Base-by-base conservation (phyloP, 1,140 invertebrate species). In the Chironomus tepperi region DNA sequence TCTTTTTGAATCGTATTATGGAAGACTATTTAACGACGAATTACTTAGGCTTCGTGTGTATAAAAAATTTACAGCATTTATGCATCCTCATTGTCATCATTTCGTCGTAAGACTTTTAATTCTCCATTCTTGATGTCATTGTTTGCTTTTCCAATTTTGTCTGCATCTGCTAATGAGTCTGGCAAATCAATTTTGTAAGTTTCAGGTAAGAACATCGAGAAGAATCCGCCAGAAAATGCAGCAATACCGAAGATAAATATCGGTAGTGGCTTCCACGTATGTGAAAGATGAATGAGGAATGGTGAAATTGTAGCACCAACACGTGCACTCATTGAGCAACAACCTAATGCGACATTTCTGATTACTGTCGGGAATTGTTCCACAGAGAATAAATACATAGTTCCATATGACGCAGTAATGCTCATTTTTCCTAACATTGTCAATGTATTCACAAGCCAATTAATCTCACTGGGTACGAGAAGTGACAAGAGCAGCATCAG, bases 301-400 rank as follows among this genome's bases (percentile, higher is more conserved):
- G 93, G 91, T 1, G 92, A 90, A 67, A 91, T 80, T 77, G 93
- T 90, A 42, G 90, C 91, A 12, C 92, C 92, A 74, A 94, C 82
- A 75, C 93, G 83, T 7, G 92, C 93, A 76, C 87, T 89, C 76
- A 90, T 92, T 0, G 92, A 94, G 65, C 90, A 87, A 3, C 90
- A 88, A 2, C 93, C 93, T 75, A 95, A 80, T 10, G 88, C 92
- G 67, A 90, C 89, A 79, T 92, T 94, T 74, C 93, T 84, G 57
- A 95, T 88, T 7, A 91, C 88, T 0, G 93, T 95, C 0, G 93
- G 93, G 78, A 93, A 94, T 78, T 93, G 89, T 83, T 95, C 93
- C 7, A 89, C 88, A 9, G 93, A 90, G 79, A 91, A 93, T 67
- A 94, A 86, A 78, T 93, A 94, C 42, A 94, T 87, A 1, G 91